Evolutionary conservation across 2,888 invertebrate genomes (phyloP).

Genomic region (Shargacucullia verbasci): DNA sequence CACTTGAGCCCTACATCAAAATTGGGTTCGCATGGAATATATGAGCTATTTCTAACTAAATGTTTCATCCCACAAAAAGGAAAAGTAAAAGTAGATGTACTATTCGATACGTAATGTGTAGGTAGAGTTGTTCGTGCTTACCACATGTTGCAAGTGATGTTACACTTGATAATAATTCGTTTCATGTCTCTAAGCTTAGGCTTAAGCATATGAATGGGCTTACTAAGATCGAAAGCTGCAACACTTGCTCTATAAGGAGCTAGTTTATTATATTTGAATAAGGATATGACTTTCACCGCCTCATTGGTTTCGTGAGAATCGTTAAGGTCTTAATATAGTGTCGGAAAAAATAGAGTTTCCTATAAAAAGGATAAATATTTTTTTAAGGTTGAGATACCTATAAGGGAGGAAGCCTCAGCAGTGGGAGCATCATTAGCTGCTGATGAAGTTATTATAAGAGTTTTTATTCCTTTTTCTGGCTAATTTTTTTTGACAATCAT

Average conservation of each 20-base stretch:
- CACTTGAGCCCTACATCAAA: too few relatives aligned
- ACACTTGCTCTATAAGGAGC: conserved; percentile 2
- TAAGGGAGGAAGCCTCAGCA: too few relatives aligned
- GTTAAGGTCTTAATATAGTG: background rate
- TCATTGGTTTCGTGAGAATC: conserved; percentile 1
- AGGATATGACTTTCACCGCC: conserved; percentile 6
- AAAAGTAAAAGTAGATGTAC: background rate
- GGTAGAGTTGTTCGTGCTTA: conserved; percentile 5
- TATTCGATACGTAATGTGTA: conserved; percentile 14
- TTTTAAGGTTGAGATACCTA: too few relatives aligned
- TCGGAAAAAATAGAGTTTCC: too few relatives aligned
- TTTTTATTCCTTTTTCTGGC: too few relatives aligned
- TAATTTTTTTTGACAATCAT: too few relatives aligned
- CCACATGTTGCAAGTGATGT: conserved; percentile 16
- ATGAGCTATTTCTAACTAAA: background rate
- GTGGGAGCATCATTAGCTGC: too few relatives aligned
- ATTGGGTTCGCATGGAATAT: too few relatives aligned
- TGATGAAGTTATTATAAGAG: too few relatives aligned
- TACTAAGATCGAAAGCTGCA: conserved; percentile 19
- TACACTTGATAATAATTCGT: conserved; percentile 27
- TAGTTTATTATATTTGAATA: conserved; percentile 5
- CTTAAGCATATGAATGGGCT: conserved; percentile 30
- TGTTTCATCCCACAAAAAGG: background rate
- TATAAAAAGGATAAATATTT: too few relatives aligned
- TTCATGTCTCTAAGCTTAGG: conserved; percentile 25